phyloP scores from a whole-genome alignment of 2,888 invertebrate species.

The Schizotus pectinicornis region DNA sequence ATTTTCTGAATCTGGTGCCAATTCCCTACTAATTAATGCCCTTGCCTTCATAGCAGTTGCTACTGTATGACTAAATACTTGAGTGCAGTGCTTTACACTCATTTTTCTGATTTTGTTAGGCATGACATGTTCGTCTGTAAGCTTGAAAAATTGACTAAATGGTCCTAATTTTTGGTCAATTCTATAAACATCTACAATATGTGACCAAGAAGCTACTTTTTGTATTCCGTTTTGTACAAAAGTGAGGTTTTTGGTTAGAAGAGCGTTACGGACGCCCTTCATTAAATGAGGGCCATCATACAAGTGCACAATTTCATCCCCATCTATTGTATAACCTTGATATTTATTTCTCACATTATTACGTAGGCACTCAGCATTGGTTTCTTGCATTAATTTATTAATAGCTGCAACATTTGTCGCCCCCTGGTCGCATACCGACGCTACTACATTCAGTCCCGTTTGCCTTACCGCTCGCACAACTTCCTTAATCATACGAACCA shows the following conservation, averaged over 20 bases:
- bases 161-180: slow-evolving; percentile 15
- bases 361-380: slow-evolving; percentile 16
- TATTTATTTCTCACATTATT: slow-evolving; percentile 13
- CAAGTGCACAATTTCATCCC: slow-evolving; percentile 32
- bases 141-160: slow-evolving; percentile 22
- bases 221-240: slow-evolving; percentile 15
- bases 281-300: slow-evolving; percentile 34
- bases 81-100: slow-evolving; percentile 29
- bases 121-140: slow-evolving; percentile 29
- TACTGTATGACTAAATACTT: slow-evolving; percentile 30
- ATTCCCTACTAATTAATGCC: slow-evolving; percentile 13
- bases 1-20: slow-evolving; percentile 14
- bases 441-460: slow-evolving; percentile 37
- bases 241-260: slow-evolving; percentile 25
- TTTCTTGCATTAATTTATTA: slow-evolving; percentile 30
- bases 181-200: slow-evolving; percentile 23
- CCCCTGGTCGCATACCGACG: slow-evolving; percentile 44
- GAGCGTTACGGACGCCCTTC: no score
- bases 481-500: no score
- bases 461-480: slow-evolving; percentile 31
- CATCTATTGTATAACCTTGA: slow-evolving; percentile 30
- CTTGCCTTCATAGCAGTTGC: slow-evolving; percentile 18
- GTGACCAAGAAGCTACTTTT: slow-evolving; percentile 29
- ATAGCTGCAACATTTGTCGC: slow-evolving; percentile 38
- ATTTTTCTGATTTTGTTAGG: slow-evolving; percentile 30